These are phyloP conservation scores for Aurelia sp. DNA, from an alignment of 30 jellyfish, hydroid and myxozoan genomes.

Conservation along the genomic window DNA sequence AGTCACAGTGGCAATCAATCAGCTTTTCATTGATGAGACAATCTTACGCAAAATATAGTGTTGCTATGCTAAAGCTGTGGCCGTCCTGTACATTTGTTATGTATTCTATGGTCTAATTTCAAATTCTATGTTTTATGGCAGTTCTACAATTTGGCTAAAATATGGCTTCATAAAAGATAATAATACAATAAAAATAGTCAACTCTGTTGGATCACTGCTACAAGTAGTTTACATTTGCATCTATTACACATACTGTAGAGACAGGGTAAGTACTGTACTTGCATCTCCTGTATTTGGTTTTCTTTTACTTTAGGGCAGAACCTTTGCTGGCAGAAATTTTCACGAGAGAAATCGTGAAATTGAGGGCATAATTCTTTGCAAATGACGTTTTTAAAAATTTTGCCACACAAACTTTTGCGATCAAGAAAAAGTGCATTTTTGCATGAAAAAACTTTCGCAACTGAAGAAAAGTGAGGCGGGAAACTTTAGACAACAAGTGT, in stretches of 20 bases:
- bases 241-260: conserved; percentile 70
- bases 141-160: conserved; percentile 87
- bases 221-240: conserved; percentile 76
- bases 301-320: too few species aligned
- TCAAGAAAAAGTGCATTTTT: too few species aligned
- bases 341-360: too few species aligned
- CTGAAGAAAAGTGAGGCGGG: too few species aligned
- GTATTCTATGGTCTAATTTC: background rate
- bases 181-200: conserved; percentile 54
- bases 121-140: background rate
- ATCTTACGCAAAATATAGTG: background rate
- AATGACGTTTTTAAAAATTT: too few species aligned
- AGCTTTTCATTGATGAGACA: too few species aligned
- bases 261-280: conserved; percentile 48
- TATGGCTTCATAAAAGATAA: conserved; percentile 76
- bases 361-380: too few species aligned
- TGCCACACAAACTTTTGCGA: too few species aligned
- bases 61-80: background rate
- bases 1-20: too few species aligned
- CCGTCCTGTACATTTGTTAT: background rate
- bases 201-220: conserved; percentile 56
- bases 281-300: background rate
- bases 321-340: too few species aligned
- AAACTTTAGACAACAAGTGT: too few species aligned
- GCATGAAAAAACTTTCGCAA: too few species aligned